Conservation (phyloP, 2,797 vertebrate genomes). For the Typhlichthys eigenmanni region DNA sequence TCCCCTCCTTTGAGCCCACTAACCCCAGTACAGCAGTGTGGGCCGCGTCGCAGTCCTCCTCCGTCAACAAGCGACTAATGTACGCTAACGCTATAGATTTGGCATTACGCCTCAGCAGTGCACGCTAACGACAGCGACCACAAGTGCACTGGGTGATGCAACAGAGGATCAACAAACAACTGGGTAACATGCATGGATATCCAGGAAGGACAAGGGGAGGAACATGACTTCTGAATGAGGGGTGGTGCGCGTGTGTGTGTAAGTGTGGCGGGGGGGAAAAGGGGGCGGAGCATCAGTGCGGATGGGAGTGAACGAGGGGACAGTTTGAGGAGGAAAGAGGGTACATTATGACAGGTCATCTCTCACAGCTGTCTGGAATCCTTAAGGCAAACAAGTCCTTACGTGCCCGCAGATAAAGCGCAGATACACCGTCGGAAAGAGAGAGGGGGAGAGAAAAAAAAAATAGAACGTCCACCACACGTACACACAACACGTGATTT, state of each 20-base stretch:
- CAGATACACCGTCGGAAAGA: slow-evolving; percentile 59
- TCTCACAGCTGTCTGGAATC: slow-evolving; percentile 70
- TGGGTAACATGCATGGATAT: too few relatives aligned
- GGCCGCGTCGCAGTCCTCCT: slow-evolving; percentile 7
- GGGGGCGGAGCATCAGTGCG: background rate
- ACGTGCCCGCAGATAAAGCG: slow-evolving; percentile 68
- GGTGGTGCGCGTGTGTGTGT: background rate
- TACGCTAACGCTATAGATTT: background rate
- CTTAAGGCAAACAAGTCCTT: slow-evolving; percentile 70
- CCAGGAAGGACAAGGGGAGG: too few relatives aligned
- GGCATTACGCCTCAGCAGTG: too few relatives aligned
- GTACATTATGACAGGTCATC: slow-evolving; percentile 70
- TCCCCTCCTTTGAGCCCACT: background rate
- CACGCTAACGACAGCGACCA: too few relatives aligned
- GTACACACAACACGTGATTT: background rate
- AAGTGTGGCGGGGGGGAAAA: background rate
- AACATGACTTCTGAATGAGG: too few relatives aligned
- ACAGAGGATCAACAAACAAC: too few relatives aligned
- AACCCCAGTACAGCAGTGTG: slow-evolving; percentile 15
- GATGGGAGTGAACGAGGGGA: slow-evolving; percentile 39
- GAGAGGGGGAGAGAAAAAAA: background rate
- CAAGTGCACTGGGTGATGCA: too few relatives aligned
- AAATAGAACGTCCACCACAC: background rate
- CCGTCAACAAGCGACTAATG: background rate
- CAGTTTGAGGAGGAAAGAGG: slow-evolving; percentile 67